Conservation (phyloP, 2,888 invertebrate genomes). For the Phengaris arion region DNA sequence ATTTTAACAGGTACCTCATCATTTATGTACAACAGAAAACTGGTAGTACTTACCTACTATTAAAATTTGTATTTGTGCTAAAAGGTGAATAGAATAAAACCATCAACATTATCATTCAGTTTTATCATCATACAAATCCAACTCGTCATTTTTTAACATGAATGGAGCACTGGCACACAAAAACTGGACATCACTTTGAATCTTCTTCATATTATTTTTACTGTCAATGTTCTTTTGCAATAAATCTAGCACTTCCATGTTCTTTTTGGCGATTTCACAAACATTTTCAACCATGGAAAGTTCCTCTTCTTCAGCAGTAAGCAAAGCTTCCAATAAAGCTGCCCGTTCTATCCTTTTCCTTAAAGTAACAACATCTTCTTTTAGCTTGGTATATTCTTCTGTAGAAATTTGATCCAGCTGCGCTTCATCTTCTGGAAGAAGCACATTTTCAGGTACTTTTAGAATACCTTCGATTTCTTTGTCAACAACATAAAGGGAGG, state of each 20-base stretch:
- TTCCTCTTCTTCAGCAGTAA: constrained; percentile 64
- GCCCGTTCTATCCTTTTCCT: constrained; percentile 62
- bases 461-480: constrained; percentile 63
- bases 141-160: constrained; percentile 45
- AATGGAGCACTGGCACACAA: constrained; percentile 60
- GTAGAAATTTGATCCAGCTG: constrained; percentile 59
- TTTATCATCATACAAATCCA: constrained; percentile 42
- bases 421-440: constrained; percentile 67
- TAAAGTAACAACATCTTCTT: constrained; percentile 58
- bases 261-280: constrained; percentile 64
- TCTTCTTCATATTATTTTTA: constrained; percentile 47
- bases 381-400: constrained; percentile 58
- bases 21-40: no score
- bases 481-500: constrained; percentile 60
- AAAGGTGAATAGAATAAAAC: constrained; percentile 1
- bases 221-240: constrained; percentile 52
- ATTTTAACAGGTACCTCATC: no score
- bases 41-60: not conserved
- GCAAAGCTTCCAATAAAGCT: constrained; percentile 64
- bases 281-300: constrained; percentile 58
- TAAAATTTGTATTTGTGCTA: not conserved
- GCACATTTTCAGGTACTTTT: constrained; percentile 61
- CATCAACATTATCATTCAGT: constrained; percentile 4
- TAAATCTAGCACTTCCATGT: constrained; percentile 63
- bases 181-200: constrained; percentile 55